Percentiles rank a stretch among this genome's conserved stretches.
Conservation (phyloP, 2,888 invertebrate species). For the Melanostoma scalare region DNA sequence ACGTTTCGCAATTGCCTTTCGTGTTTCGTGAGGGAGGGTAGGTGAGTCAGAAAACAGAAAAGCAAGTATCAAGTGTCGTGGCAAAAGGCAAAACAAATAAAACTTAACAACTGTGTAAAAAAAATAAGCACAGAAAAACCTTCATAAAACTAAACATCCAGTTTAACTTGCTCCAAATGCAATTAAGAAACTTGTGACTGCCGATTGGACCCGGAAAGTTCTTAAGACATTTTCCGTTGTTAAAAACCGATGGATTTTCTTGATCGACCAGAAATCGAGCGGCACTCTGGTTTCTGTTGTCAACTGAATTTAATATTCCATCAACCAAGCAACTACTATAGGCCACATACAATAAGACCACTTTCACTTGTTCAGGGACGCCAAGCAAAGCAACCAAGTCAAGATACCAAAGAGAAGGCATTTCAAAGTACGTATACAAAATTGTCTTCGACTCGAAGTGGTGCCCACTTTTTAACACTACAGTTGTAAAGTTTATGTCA, state of each 20-base stretch:
- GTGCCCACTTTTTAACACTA: slow-evolving; percentile 55
- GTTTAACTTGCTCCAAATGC: slow-evolving; percentile 12
- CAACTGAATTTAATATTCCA: slow-evolving; percentile 42
- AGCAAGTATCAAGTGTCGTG: neutral
- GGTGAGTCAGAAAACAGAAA: slow-evolving; percentile 21
- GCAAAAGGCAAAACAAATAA: neutral
- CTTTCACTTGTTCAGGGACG: slow-evolving; percentile 72
- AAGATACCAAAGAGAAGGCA: slow-evolving; percentile 63
- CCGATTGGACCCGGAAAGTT: slow-evolving; percentile 46
- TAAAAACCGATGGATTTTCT: slow-evolving; percentile 42
- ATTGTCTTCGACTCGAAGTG: slow-evolving; percentile 47
- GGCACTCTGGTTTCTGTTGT: slow-evolving; percentile 24
- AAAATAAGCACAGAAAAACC: neutral
- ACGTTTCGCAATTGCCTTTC: slow-evolving; percentile 23
- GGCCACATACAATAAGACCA: slow-evolving; percentile 54
- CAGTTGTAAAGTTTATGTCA: slow-evolving; percentile 45
- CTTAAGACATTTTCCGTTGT: slow-evolving; percentile 2
- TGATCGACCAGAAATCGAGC: slow-evolving; percentile 36
- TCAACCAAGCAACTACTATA: slow-evolving; percentile 39
- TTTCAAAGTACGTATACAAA: slow-evolving; percentile 47
- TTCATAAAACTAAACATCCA: neutral
- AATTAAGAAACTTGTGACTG: slow-evolving; percentile 12
- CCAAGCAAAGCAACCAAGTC: slow-evolving; percentile 48
- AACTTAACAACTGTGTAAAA: slow-evolving; percentile 2
- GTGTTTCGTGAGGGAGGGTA: neutral